phyloP scores from a whole-genome alignment of 1,140 invertebrate species.

The Mercenaria mercenaria region DNA sequence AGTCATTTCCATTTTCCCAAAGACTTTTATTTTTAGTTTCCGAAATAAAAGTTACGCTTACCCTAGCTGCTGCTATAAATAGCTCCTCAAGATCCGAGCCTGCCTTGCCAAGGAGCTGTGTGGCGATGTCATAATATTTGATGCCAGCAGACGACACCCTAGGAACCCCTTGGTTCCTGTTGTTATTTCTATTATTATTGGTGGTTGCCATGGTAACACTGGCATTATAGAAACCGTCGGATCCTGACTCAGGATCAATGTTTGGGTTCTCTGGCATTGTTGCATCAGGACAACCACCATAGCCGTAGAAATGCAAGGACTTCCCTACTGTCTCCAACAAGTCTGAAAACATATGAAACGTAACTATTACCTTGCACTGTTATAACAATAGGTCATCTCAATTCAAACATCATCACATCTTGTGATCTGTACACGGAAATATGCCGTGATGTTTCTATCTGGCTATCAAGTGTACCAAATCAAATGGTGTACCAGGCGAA shows the following conservation, averaged over 20 bases:
- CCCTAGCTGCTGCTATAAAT: constrained; percentile 81
- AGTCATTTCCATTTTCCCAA: no score
- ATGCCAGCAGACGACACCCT: constrained; percentile 57
- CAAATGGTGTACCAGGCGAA: no score
- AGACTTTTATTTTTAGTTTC: no score
- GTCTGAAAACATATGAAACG: constrained; percentile 14
- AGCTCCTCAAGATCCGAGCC: constrained; percentile 77
- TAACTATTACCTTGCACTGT: no score
- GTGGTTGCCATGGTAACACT: constrained; percentile 60
- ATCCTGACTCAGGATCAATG: constrained; percentile 49
- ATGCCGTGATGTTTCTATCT: no score
- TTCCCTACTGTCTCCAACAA: constrained; percentile 32
- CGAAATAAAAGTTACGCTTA: no score
- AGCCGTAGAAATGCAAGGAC: constrained; percentile 39
- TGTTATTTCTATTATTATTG: constrained; percentile 40
- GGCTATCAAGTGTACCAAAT: no score
- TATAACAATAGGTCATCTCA: no score
- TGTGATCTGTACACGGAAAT: no score
- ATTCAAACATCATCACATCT: no score
- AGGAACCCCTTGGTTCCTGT: constrained; percentile 7
- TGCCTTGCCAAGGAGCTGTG: constrained; percentile 78
- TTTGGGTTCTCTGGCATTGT: constrained; percentile 66
- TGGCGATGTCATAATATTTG: constrained; percentile 83
- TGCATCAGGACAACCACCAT: constrained; percentile 25
- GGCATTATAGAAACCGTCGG: constrained; percentile 34